Evolutionary conservation across 2,888 invertebrate species (phyloP).

Genomic region (Drosophila maculinotata): DNA sequence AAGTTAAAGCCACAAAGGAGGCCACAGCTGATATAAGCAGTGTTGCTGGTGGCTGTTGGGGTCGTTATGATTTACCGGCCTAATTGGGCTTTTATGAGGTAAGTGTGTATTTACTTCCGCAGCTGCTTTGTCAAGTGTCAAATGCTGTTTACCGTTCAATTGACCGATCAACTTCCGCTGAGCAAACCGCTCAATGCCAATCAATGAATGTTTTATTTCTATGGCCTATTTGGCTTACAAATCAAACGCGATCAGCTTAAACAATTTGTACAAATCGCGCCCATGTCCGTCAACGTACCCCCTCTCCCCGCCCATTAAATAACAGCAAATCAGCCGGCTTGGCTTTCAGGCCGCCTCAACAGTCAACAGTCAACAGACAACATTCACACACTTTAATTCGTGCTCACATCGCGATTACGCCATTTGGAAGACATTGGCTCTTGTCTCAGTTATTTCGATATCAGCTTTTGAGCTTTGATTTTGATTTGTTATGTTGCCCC

Average conservation of each 20-base stretch:
- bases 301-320: conserved; percentile 23
- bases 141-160: conserved; percentile 49
- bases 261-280: conserved; percentile 61
- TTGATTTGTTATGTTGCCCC: conserved; percentile 49
- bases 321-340: conserved; percentile 45
- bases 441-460: conserved; percentile 25
- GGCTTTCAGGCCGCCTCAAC: conserved; percentile 45
- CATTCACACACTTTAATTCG: conserved; percentile 20
- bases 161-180: conserved; percentile 61
- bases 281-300: background rate
- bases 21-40: conserved; percentile 19
- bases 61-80: conserved; percentile 36
- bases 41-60: conserved; percentile 9
- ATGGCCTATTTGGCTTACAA: conserved; percentile 55
- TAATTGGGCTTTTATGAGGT: conserved; percentile 50
- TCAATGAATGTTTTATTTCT: conserved; percentile 19
- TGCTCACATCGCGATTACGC: conserved; percentile 53
- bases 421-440: conserved; percentile 58
- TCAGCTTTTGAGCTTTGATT: conserved; percentile 16
- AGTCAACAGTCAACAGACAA: too few species aligned
- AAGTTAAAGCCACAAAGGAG: conserved; percentile 19
- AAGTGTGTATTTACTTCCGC: conserved; percentile 44
- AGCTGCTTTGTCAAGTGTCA: conserved; percentile 51
- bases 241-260: conserved; percentile 70
- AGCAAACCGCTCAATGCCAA: conserved; percentile 54